These are phyloP conservation scores for Ricordea florida DNA, from an alignment of 92 coral and sea anemone species.

Conservation along the genomic window DNA sequence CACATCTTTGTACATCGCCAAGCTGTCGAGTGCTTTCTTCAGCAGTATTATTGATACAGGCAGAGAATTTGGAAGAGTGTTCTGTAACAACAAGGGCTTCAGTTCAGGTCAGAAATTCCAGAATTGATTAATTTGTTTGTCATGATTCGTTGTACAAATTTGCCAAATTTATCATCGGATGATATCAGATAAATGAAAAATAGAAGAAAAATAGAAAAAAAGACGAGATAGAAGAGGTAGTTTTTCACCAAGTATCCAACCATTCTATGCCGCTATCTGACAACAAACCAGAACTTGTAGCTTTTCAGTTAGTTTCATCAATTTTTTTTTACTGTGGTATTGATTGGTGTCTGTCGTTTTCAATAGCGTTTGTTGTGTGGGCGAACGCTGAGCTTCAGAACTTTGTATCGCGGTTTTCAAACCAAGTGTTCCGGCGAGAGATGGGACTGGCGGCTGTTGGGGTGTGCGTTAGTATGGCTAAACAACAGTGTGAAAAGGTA, in stretches of 20 bases:
- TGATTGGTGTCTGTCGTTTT: too few relatives aligned
- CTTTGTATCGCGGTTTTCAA: slow-evolving; percentile 89
- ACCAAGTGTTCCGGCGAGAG: slow-evolving; percentile 93
- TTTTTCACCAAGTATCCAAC: too few relatives aligned
- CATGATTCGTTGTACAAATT: too few relatives aligned
- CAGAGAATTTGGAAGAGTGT: slow-evolving; percentile 85
- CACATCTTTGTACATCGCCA: slow-evolving; percentile 89
- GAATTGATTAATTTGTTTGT: too few relatives aligned
- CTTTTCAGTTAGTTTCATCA: too few relatives aligned
- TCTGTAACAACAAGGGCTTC: slow-evolving; percentile 85
- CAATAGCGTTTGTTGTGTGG: slow-evolving; percentile 96
- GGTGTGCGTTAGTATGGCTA: slow-evolving; percentile 90
- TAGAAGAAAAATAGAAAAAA: too few relatives aligned
- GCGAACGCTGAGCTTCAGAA: slow-evolving; percentile 91
- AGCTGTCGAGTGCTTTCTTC: slow-evolving; percentile 91
- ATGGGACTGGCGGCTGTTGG: slow-evolving; percentile 90
- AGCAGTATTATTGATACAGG: slow-evolving; percentile 94
- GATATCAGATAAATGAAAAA: too few relatives aligned
- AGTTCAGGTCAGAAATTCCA: slow-evolving; percentile 81
- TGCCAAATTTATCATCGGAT: too few relatives aligned
- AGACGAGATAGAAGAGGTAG: too few relatives aligned
- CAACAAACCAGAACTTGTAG: too few relatives aligned
- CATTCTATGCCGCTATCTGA: too few relatives aligned
- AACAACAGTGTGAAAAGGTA: slow-evolving; percentile 94
- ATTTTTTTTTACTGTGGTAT: too few relatives aligned